phyloP scores from a whole-genome alignment of 2,888 invertebrate genomes.

The Lasioglossum malachurum region DNA sequence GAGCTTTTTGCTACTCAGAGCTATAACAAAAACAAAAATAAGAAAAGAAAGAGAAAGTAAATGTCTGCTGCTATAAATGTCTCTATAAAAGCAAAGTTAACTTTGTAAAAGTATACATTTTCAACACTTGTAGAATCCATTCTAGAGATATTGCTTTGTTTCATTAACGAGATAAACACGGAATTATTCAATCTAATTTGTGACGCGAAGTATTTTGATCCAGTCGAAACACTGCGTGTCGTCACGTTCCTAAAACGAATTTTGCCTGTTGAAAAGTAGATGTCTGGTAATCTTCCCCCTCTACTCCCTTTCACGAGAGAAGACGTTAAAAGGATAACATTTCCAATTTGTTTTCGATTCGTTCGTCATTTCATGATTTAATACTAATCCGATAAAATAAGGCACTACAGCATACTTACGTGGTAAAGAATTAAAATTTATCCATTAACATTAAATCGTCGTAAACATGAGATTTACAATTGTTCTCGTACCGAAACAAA shows the following conservation, averaged over 20 bases:
- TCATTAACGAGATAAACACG: constrained; percentile 55
- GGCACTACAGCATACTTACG: constrained; percentile 59
- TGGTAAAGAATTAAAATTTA: constrained; percentile 47
- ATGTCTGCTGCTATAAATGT: constrained; percentile 37
- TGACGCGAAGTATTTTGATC: constrained; percentile 72
- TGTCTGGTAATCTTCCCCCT: constrained; percentile 41
- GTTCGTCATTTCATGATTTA: constrained; percentile 10
- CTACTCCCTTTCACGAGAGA: constrained; percentile 72
- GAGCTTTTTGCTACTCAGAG: constrained; percentile 24
- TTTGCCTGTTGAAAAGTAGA: constrained; percentile 49
- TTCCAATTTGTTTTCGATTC: constrained; percentile 4
- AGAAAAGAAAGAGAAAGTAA: constrained; percentile 44
- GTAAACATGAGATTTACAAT: constrained; percentile 47
- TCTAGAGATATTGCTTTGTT: constrained; percentile 27
- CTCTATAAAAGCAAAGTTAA: constrained; percentile 53
- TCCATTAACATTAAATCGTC: constrained; percentile 53
- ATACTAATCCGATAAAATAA: neutral
- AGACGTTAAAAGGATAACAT: constrained; percentile 39
- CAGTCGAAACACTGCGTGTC: constrained; percentile 74
- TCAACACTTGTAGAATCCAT: constrained; percentile 41
- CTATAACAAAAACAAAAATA: constrained; percentile 27
- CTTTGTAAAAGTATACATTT: constrained; percentile 55
- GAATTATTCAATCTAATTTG: constrained; percentile 57
- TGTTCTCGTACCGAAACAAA: constrained; percentile 42
- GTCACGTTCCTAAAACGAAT: constrained; percentile 71